These are phyloP conservation scores for Petrocephalus zakoni DNA, from an alignment of 2,113 vertebrate genomes.

Conservation along the genomic window DNA sequence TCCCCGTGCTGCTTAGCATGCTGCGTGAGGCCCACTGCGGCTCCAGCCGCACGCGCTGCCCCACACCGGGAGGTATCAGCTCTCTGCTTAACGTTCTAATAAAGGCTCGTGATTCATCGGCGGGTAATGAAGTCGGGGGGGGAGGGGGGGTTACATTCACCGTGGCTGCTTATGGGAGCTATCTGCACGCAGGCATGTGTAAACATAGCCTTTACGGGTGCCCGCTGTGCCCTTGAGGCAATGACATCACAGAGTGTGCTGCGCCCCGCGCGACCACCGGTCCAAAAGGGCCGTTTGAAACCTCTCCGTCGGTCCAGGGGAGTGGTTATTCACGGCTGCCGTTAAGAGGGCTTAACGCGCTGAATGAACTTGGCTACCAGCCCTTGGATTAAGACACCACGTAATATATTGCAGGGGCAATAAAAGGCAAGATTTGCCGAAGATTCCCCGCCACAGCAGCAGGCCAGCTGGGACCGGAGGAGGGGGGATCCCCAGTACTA, in stretches of 20 bases:
- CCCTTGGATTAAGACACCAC: not conserved
- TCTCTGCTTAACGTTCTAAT: conserved; percentile 67
- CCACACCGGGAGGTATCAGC: conserved; percentile 60
- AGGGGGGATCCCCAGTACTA: not conserved
- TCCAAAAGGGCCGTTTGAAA: not conserved
- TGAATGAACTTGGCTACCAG: conserved; percentile 9
- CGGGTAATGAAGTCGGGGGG: conserved; percentile 56
- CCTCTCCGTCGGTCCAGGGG: not conserved
- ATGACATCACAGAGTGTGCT: not conserved
- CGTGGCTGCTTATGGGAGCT: not conserved
- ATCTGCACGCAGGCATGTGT: not conserved
- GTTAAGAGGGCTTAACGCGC: conserved; percentile 1
- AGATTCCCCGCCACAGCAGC: not conserved
- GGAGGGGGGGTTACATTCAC: not conserved
- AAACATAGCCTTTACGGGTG: not conserved
- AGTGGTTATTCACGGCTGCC: not conserved
- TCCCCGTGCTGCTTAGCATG: conserved; percentile 49
- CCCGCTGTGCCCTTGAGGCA: not conserved
- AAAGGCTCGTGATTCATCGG: conserved; percentile 57
- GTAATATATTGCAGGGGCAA: not conserved
- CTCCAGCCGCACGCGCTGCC: conserved; percentile 48
- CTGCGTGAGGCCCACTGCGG: conserved; percentile 43
- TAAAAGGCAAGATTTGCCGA: not conserved
- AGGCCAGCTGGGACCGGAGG: not conserved
- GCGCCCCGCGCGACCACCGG: not conserved